Base-by-base conservation (phyloP, 2,113 vertebrate genomes). In the Propithecus coquereli region DNA sequence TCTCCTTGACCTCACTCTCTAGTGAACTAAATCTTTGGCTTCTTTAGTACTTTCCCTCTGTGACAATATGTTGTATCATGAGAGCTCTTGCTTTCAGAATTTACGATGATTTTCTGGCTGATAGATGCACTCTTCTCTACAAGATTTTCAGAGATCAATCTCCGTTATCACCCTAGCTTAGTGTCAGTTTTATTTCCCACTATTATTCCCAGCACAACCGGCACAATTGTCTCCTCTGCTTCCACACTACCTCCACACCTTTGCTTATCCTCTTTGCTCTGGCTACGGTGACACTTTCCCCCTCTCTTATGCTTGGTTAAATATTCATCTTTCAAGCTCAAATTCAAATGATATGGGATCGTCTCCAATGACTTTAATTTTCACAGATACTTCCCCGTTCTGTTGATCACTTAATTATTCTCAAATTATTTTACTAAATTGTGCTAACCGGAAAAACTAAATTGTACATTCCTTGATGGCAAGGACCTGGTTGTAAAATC, bases 251-350 rank as follows among this genome's bases (percentile, higher is more conserved):
- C 30, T 45, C 22, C 30, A 40, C 32, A 34, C 34, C 30, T 88
- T 50, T 83, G n/a, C 32, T 63, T 73, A 74, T 57, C 13, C 54
- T 86, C 5, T 40, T 59, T 76, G 23, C 37, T 57, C 63, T 22
- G 34, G 27, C 50, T 79, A n/a, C 22, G 70, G 34, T 23, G 9
- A 61, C 76, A 90, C 18, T 18, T 47, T n/a, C 47, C 10, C 22
- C 5, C n/a, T 84, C 5, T 68, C 20, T 52, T 84, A 57, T 80
- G 34, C 25, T 90, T 92, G 30, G 43, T 85, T 79, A 84, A 79
- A 94, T 77, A 37, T 84, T 93, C 71, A 54, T 92, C 43, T 81
- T 74, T 92, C 63, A 96, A 94, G 57, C 12, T 95, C 76, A 76
- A 27, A 81, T 87, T 79, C 45, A 86, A 94, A 90, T 54, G 84